Evolutionary conservation across 2,113 vertebrate genomes (phyloP).

Genomic region (Bolborhynchus lineola): DNA sequence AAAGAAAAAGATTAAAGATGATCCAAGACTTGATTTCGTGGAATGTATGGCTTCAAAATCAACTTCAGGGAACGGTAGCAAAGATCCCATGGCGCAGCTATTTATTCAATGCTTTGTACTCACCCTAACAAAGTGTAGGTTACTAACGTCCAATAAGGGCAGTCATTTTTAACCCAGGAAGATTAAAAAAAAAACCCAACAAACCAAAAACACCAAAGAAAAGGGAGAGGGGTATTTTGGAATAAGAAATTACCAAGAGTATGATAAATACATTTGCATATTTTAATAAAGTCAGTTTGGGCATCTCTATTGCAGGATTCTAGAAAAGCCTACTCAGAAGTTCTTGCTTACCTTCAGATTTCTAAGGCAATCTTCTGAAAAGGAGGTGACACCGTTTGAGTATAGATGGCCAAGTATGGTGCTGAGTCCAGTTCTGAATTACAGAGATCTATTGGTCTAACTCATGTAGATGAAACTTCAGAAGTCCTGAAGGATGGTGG

Average conservation of each 20-base stretch:
- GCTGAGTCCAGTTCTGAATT: neutral
- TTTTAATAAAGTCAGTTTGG: neutral
- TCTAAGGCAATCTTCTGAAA: neutral
- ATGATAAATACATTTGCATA: neutral
- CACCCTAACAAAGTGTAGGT: neutral
- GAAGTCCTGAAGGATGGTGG: neutral
- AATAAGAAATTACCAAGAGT: neutral
- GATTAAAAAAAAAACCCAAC: neutral
- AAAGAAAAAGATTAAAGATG: neutral
- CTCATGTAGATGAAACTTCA: neutral
- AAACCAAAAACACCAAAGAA: neutral
- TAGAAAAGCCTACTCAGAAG: neutral
- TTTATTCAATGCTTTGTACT: neutral
- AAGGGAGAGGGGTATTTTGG: neutral
- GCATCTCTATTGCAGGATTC: neutral
- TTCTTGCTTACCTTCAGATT: neutral
- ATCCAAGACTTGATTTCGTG: neutral
- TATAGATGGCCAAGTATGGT: neutral
- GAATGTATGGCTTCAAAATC: neutral
- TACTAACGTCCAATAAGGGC: neutral
- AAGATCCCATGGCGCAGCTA: neutral
- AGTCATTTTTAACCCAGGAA: neutral
- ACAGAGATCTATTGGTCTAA: neutral
- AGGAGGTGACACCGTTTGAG: neutral
- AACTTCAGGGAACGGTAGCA: neutral